Conservation (phyloP, 1,140 invertebrate species). For the Melanaphis sacchari region DNA sequence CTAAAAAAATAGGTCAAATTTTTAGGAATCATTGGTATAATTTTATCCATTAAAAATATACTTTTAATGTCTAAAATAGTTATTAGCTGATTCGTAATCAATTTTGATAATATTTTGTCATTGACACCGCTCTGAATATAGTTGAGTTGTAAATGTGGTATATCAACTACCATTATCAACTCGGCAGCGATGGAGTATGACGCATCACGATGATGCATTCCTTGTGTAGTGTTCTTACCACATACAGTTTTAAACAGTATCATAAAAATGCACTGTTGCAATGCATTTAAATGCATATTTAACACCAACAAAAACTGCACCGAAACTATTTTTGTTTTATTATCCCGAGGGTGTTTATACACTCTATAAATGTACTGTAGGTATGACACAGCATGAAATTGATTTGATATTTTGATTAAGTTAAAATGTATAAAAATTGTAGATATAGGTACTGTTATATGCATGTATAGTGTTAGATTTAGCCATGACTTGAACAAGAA, state of each 20-base stretch:
- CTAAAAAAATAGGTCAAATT: background rate
- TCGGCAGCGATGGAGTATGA: background rate
- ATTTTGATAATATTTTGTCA: background rate
- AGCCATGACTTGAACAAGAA: background rate
- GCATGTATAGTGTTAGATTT: background rate
- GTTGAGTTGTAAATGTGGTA: background rate
- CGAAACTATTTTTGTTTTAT: background rate
- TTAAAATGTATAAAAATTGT: background rate
- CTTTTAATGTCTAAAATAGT: background rate
- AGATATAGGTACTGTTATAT: background rate
- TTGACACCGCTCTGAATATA: background rate
- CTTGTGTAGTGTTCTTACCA: background rate
- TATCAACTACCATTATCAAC: constrained; percentile 19
- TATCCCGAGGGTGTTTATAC: background rate
- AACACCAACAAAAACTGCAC: background rate
- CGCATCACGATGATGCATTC: constrained; percentile 32
- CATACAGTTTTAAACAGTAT: background rate
- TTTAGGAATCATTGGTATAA: background rate
- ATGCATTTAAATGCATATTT: background rate
- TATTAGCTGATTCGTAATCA: background rate
- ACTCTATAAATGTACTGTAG: background rate
- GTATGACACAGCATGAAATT: background rate
- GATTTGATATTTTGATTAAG: background rate
- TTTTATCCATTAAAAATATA: background rate
- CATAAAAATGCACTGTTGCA: background rate